Percentiles rank a stretch among this genome's conserved stretches.
These are phyloP conservation scores for Bergia sp. DNA, from an alignment of 92 coral and sea anemone species.

Conservation along the genomic window DNA sequence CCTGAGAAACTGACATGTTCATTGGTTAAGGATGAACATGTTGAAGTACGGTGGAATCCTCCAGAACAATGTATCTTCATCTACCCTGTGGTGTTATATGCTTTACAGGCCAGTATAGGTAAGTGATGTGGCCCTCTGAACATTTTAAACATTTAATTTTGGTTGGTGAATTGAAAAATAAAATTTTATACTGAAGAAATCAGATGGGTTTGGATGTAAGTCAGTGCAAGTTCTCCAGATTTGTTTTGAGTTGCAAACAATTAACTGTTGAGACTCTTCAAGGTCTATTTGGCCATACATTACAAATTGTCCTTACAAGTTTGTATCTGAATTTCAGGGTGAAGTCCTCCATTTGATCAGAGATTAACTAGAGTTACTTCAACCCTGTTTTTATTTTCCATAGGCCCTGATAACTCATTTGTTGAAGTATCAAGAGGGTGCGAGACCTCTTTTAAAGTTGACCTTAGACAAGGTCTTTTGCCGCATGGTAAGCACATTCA, in stretches of 20 bases:
- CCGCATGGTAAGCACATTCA: slow-evolving; percentile 83
- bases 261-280: no score
- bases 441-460: slow-evolving; percentile 63
- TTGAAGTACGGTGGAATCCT: slow-evolving; percentile 80
- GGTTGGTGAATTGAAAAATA: neutral
- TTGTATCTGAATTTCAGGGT: neutral
- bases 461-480: slow-evolving; percentile 54
- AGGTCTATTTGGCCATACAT: no score
- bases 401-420: slow-evolving; percentile 83
- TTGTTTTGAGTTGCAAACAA: neutral
- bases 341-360: neutral
- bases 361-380: no score
- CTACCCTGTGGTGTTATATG: slow-evolving; percentile 80
- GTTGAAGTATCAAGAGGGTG: slow-evolving; percentile 83
- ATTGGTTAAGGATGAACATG: slow-evolving; percentile 58
- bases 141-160: neutral
- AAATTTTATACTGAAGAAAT: no score
- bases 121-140: neutral
- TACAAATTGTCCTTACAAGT: neutral
- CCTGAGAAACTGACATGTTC: slow-evolving; percentile 81
- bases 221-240: neutral
- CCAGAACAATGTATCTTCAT: slow-evolving; percentile 72
- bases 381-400: neutral
- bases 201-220: neutral
- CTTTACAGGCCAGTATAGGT: slow-evolving; percentile 85